Evolutionary conservation across 2,888 invertebrate genomes (phyloP), one percentile per base, ranked within the genome.

Genomic region (Monoplex corrugatus): DNA sequence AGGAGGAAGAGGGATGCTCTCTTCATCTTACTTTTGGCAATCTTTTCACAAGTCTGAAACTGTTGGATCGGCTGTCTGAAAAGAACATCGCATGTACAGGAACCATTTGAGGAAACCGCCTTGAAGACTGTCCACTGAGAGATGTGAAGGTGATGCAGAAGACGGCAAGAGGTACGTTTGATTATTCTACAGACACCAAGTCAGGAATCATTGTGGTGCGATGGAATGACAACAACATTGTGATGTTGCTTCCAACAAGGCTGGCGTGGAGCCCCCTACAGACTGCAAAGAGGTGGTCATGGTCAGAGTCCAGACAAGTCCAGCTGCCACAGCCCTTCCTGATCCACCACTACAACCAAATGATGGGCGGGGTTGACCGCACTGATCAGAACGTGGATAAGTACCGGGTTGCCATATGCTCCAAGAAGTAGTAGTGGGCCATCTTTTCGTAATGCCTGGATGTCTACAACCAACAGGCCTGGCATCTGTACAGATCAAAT

Each of bases 331-430:
- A 63, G 28, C 84, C 88, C 3, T 35, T 19, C n/a, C 2, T 83
- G 28, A 44, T 85, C 72, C 72, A 50, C 19, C 44, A 80, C 32
- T 57, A 80, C 57, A 87, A 87, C 43, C 38, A n/a, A 13, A 87
- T 44, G n/a, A 78, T 78, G 78, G 87, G 50, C 13, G 78, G 87
- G 35, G 87, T 87, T 13, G 87, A 57, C 44, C 45, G 50, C 1
- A 45, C 50, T n/a, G 87, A 87, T 28, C 80, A 87, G 50, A 87
- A 87, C 80, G 57, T 80, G 13, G 80, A 50, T n/a, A 78, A 45
- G 50, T 84, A 84, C 84, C 45, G 50, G 2, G 35, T 32, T 23
- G 45, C 84, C 84, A 84, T 84, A 45, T n/a, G 84, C 10, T 84
- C 32, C 44, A 84, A 84, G 16, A 84, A 84, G 45, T 50, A 72